phyloP scores from a whole-genome alignment of 2,888 invertebrate species.

The Lacanobia wlatinum region DNA sequence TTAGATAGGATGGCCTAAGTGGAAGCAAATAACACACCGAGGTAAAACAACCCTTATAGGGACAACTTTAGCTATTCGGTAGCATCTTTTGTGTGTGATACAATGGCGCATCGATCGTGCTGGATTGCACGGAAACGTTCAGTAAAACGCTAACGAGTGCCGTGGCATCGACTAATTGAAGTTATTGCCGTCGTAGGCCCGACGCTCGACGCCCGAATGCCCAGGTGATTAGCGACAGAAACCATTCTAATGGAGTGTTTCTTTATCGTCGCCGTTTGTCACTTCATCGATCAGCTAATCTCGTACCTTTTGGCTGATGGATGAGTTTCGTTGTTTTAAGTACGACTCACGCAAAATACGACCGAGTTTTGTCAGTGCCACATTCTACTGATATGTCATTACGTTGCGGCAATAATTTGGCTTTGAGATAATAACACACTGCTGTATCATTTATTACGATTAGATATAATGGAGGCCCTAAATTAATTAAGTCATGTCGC shows the following conservation, averaged over 20 bases:
- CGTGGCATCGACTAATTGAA: slow-evolving; percentile 83
- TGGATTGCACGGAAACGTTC: slow-evolving; percentile 81
- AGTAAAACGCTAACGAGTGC: slow-evolving; percentile 83
- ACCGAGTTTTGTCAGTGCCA: background rate
- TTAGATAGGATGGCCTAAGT: slow-evolving; percentile 71
- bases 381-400: background rate
- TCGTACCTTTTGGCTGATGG: slow-evolving; percentile 39
- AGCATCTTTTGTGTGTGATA: slow-evolving; percentile 86
- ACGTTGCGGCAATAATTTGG: background rate
- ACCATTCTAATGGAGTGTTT: slow-evolving; percentile 78
- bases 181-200: slow-evolving; percentile 76
- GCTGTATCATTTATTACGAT: slow-evolving; percentile 38
- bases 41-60: slow-evolving; percentile 81
- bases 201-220: slow-evolving; percentile 59
- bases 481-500: slow-evolving; percentile 41
- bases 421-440: slow-evolving; percentile 13
- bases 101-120: slow-evolving; percentile 87
- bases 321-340: slow-evolving; percentile 28
- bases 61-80: slow-evolving; percentile 83
- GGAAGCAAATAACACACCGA: slow-evolving; percentile 83
- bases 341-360: slow-evolving; percentile 12
- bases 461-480: slow-evolving; percentile 39
- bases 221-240: slow-evolving; percentile 74
- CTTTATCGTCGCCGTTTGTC: slow-evolving; percentile 74
- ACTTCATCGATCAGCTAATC: slow-evolving; percentile 78